A percentile compares a stretch with the other conserved stretches of the same genome.
Conservation (phyloP, 2,113 vertebrate genomes). For the Myxocyprinus asiaticus region DNA sequence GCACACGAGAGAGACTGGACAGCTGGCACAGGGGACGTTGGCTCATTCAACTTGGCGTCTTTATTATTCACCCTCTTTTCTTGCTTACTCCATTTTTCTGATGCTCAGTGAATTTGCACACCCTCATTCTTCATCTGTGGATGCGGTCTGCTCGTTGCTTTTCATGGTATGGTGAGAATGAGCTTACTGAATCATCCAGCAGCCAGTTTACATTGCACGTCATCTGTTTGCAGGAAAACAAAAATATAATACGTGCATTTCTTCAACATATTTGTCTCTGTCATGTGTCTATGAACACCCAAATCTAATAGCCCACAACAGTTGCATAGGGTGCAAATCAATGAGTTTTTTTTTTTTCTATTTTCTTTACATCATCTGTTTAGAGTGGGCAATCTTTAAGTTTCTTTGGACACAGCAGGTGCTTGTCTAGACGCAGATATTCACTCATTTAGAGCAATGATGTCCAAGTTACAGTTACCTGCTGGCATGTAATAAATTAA, state of each 20-base stretch:
- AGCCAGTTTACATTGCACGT: slow-evolving; percentile 18
- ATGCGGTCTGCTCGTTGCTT: slow-evolving; percentile 14
- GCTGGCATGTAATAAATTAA: slow-evolving; percentile 17
- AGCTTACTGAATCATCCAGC: slow-evolving; percentile 35
- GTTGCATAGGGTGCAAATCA: background rate
- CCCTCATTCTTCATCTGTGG: slow-evolving; percentile 47
- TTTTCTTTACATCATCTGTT: background rate
- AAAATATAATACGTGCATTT: slow-evolving; percentile 7
- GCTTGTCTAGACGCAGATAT: background rate
- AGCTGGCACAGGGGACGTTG: slow-evolving; percentile 32
- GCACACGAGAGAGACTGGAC: slow-evolving; percentile 45
- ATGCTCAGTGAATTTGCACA: slow-evolving; percentile 32
- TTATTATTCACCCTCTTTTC: slow-evolving; percentile 12
- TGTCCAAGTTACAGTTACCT: background rate
- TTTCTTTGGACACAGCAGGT: slow-evolving; percentile 14
- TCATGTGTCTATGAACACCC: background rate
- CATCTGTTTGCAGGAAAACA: slow-evolving; percentile 20
- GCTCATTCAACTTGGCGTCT: slow-evolving; percentile 24
- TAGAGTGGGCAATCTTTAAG: slow-evolving; percentile 18
- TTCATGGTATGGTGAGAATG: slow-evolving; percentile 18
- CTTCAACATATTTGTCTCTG: background rate
- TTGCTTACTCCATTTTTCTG: slow-evolving; percentile 13
- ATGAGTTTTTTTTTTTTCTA: background rate
- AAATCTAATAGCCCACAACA: slow-evolving; percentile 1
- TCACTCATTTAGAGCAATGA: slow-evolving; percentile 20